Conservation (phyloP, 2,888 invertebrate species). For the Pyrgus malvae region DNA sequence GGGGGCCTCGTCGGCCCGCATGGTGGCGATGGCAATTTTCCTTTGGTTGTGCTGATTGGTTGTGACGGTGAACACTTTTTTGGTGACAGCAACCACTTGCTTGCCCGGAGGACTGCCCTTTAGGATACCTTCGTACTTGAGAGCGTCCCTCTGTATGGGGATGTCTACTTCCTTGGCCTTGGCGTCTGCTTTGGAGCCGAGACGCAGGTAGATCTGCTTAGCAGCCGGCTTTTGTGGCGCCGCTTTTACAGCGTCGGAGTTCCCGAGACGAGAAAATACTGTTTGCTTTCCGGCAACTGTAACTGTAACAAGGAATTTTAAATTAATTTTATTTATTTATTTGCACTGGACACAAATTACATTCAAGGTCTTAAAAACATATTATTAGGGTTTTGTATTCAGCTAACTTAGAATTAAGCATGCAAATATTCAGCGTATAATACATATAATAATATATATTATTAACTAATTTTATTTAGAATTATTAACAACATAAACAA, state of each 20-base stretch:
- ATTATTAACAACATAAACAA: no score
- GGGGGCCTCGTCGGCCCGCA: constrained; percentile 72
- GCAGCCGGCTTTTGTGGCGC: constrained; percentile 40
- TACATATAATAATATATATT: no score
- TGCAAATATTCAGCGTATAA: no score
- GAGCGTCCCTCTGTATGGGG: constrained; percentile 62
- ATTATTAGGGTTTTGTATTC: no score
- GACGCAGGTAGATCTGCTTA: constrained; percentile 66
- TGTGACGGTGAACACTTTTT: constrained; percentile 59
- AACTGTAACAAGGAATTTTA: constrained; percentile 14
- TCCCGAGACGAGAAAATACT: constrained; percentile 71
- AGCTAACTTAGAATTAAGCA: no score
- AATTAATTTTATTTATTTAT: no score
- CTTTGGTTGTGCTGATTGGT: constrained; percentile 55
- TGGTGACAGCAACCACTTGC: constrained; percentile 61
- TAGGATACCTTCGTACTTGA: constrained; percentile 74
- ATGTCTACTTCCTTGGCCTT: constrained; percentile 35
- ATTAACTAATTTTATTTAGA: no score
- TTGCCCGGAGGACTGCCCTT: constrained; percentile 50
- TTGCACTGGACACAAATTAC: not conserved
- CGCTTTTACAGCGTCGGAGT: constrained; percentile 44
- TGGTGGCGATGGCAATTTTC: constrained; percentile 63
- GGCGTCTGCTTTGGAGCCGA: constrained; percentile 54
- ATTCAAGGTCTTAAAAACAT: not conserved
- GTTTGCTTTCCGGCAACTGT: constrained; percentile 46